Evolutionary conservation across 2,113 vertebrate species (phyloP), one percentile per base, ranked within the genome.

Genomic region (Glaucomys volans): DNA sequence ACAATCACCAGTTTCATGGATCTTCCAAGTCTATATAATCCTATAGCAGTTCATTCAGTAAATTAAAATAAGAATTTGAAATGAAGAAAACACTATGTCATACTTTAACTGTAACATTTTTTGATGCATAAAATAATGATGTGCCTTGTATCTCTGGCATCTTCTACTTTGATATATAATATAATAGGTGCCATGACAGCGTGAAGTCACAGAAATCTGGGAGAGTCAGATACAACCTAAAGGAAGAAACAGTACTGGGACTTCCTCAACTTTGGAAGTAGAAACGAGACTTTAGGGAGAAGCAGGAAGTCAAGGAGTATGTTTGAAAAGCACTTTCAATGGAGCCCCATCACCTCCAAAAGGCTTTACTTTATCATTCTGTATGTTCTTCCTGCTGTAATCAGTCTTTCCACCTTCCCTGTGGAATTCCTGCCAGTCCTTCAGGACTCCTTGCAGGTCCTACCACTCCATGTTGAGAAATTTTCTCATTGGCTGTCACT

Each of bases 101-200:
- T 52, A 72, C 2, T 94, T 75, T 47, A 94, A 90, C 22, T 69
- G 76, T 26, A 87, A 47, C 17, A 30, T 59, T 20, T 83, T 83
- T 89, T 66, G 30, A 18, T 71, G 14, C 35, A 59, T 82, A 69
- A 89, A 95, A 59, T 94, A 76, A 88, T 72, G 44, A 10, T 22
- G n/a, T 32, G 2, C 82, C 72, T 82, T 94, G 47, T 18, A 57
- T 74, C 32, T 76, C 17, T 32, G 69, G 11, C 44, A 52, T 87
- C 40, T 84, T 92, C 95, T 62, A 57, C 75, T 90, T 95, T 96
- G 57, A 57, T 50, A 62, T 50, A 62, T 79, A 94, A 42, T 14
- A 42, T 5, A 83, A 10, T 57, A 54, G 28, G 22, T 47, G 35
- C 6, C 26, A 20, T 64, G 54, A 72, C 74, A 64, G 12, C 4